Conservation (phyloP, 2,113 vertebrate species). For the Mesoclemmys tuberculata region DNA sequence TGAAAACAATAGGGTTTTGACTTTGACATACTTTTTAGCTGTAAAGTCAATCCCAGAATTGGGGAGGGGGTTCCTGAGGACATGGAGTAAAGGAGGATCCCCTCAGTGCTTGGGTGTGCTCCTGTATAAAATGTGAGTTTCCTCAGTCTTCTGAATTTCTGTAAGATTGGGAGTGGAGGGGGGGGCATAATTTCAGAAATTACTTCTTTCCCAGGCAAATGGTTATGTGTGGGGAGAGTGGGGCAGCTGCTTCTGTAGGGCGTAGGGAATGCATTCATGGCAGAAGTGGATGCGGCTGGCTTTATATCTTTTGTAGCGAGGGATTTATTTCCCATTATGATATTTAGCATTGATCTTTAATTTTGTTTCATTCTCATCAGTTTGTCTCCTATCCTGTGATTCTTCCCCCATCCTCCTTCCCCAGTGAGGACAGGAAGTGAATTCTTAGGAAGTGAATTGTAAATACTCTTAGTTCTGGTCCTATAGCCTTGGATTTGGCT, state of each 20-base stretch:
- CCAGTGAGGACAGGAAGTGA: background rate
- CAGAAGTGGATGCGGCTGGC: background rate
- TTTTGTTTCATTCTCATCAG: background rate
- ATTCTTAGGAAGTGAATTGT: background rate
- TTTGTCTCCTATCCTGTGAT: background rate
- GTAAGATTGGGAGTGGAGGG: too few species aligned
- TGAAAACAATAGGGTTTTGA: background rate
- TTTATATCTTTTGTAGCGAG: background rate
- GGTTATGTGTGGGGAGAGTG: background rate
- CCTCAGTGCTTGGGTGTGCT: background rate
- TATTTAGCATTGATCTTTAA: background rate
- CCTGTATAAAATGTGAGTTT: background rate
- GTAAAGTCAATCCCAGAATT: too few species aligned
- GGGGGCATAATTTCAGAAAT: background rate
- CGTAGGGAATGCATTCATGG: background rate
- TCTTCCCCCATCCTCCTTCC: background rate
- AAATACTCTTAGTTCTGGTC: background rate
- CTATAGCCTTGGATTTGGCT: background rate
- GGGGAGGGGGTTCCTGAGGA: background rate
- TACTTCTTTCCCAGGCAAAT: background rate
- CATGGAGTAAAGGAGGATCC: background rate
- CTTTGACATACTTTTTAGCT: background rate
- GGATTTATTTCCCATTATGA: background rate
- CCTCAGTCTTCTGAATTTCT: background rate
- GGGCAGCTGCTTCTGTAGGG: background rate